Conservation (phyloP, 1,140 invertebrate genomes). For the Lasioglossum albipes region DNA sequence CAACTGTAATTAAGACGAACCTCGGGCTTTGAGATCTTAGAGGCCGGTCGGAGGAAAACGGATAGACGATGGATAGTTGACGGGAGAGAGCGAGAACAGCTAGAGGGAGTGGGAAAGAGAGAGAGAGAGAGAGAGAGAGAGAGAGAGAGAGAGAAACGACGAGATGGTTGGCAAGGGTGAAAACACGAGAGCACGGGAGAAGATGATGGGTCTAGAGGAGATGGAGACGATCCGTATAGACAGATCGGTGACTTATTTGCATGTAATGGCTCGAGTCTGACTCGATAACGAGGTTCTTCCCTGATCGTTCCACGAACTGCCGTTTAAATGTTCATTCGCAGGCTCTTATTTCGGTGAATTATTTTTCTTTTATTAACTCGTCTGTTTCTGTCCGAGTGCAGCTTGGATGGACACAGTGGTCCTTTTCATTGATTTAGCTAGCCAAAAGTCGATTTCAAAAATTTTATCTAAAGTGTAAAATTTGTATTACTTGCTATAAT, state of each 20-base stretch:
- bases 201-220: slow-evolving; percentile 60
- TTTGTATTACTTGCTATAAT: no score
- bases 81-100: slow-evolving; percentile 52
- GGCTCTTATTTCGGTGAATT: slow-evolving; percentile 2
- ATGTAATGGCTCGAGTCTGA: slow-evolving; percentile 74
- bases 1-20: slow-evolving; percentile 79
- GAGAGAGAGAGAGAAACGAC: neutral
- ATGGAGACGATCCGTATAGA: slow-evolving; percentile 66
- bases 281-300: slow-evolving; percentile 59
- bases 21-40: slow-evolving; percentile 75
- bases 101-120: neutral
- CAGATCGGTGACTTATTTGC: slow-evolving; percentile 76
- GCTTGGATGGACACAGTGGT: no score
- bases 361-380: neutral
- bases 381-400: no score
- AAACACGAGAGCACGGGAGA: slow-evolving; percentile 5
- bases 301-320: slow-evolving; percentile 1
- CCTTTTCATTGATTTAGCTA: no score
- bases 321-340: neutral
- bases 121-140: slow-evolving; percentile 55
- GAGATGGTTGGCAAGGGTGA: slow-evolving; percentile 32
- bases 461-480: no score
- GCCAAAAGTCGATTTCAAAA: no score
- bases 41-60: slow-evolving; percentile 49
- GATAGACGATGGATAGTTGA: slow-evolving; percentile 26